Evolutionary conservation across 2,888 invertebrate species (phyloP), one percentile per base, ranked within the genome.

Genomic region (Patella ulyssiponensis): DNA sequence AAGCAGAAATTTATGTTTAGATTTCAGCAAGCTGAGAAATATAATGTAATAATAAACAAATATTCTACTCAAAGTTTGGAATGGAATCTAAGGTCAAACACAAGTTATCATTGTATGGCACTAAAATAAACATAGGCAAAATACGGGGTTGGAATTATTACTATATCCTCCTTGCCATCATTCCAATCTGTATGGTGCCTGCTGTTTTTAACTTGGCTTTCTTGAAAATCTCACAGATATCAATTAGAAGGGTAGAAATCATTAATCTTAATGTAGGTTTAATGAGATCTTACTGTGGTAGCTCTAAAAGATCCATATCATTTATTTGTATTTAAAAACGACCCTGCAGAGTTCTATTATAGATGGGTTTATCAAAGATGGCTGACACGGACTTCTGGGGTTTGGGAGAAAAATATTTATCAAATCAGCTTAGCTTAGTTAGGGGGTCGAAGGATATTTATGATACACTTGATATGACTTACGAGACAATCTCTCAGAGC

Each of bases 21-120:
- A 64, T 64, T 64, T 23, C 23, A 64, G 64, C 64, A 64, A 64
- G 64, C 64, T 64, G 64, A 64, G 64, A 64, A n/a, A 64, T 64
- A 64, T 23, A 64, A 64, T 64, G 64, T 64, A 23, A 64, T 64
- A 20, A 64, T 64, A 64, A 64, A 64, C 64, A 64, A 64, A 64
- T 23, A 44, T 44, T 44, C 44, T 44, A 44, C 44, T 44, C 44
- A 44, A 44, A 44, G 44, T 5, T 44, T 5, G 44, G 44, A 9
- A 44, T 44, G 44, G 44, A 44, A 44, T 44, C 44, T 44, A 7
- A 44, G 44, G 44, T 44, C 44, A 44, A 44, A 44, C 44, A 44
- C 44, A 44, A 44, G 44, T 44, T 44, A 44, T 44, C 44, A 44
- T 44, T 44, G 44, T 44, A 9, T 44, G 44, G 44, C 44, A 44